Conservation (phyloP, 2,888 invertebrate genomes). For the Sericinus montela region DNA sequence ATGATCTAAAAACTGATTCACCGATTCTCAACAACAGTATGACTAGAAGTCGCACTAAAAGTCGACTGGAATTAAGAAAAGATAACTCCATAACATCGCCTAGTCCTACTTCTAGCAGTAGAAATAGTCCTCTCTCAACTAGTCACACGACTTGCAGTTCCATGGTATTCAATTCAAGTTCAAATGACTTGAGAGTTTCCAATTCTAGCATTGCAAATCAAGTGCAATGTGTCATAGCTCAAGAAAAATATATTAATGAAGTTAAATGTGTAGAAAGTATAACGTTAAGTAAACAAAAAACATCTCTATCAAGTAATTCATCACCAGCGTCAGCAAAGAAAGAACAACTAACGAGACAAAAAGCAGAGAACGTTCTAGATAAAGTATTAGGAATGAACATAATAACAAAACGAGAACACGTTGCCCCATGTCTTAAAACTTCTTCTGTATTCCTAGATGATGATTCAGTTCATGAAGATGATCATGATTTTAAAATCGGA, state of each 20-base stretch:
- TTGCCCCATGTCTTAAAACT: constrained; percentile 64
- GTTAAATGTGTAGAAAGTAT: constrained; percentile 72
- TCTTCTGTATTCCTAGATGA: constrained; percentile 71
- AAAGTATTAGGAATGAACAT: constrained; percentile 74
- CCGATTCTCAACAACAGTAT: constrained; percentile 55
- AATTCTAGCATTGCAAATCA: constrained; percentile 70
- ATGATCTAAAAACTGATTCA: constrained; percentile 68
- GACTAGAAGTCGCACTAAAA: constrained; percentile 56
- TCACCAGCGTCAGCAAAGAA: constrained; percentile 60
- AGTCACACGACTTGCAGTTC: constrained; percentile 76
- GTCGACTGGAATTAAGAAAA: constrained; percentile 64
- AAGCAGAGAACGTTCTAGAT: constrained; percentile 69
- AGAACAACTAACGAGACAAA: constrained; percentile 68
- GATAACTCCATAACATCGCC: constrained; percentile 64
- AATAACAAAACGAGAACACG: constrained; percentile 62
- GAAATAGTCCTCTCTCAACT: constrained; percentile 72
- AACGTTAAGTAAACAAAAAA: constrained; percentile 61
- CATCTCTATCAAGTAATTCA: constrained; percentile 45
- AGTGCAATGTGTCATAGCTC: constrained; percentile 75
- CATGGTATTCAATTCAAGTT: constrained; percentile 76
- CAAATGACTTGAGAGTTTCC: constrained; percentile 70
- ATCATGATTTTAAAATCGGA: constrained; percentile 62
- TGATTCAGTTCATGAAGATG: constrained; percentile 63
- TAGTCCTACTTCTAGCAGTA: constrained; percentile 70
- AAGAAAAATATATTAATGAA: constrained; percentile 74